A percentile compares a stretch with the other conserved stretches of the same genome.
These are phyloP conservation scores for Timandra comae DNA, from an alignment of 2,888 invertebrate genomes.

Conservation along the genomic window DNA sequence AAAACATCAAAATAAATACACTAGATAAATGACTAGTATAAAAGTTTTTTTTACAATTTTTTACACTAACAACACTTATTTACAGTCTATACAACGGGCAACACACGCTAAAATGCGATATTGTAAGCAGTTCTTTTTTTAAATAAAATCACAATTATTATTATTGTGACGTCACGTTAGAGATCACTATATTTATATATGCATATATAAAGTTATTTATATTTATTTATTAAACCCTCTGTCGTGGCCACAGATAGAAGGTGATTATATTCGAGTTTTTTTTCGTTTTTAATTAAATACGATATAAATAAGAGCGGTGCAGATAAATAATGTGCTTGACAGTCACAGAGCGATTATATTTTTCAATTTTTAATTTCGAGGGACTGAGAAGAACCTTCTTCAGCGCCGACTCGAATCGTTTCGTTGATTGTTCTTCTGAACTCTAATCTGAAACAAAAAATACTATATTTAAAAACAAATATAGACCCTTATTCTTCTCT, in stretches of 20 bases:
- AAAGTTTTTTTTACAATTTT: constrained; percentile 57
- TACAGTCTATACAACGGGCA: constrained; percentile 45
- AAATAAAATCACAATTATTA: constrained; percentile 55
- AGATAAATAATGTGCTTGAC: constrained; percentile 55
- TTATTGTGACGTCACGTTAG: constrained; percentile 73
- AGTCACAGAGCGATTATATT: constrained; percentile 64
- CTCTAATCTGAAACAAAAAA: constrained; percentile 66
- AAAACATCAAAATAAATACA: constrained; percentile 57
- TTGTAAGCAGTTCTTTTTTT: constrained; percentile 48
- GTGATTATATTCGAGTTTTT: constrained; percentile 50
- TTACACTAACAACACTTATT: constrained; percentile 49
- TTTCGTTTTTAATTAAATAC: constrained; percentile 49
- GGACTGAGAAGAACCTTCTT: constrained; percentile 40
- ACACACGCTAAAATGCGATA: constrained; percentile 60
- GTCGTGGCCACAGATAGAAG: constrained; percentile 72
- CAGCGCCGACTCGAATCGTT: constrained; percentile 68
- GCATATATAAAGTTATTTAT: constrained; percentile 63
- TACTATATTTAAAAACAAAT: too few species aligned
- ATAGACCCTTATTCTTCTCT: too few species aligned
- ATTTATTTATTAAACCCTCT: constrained; percentile 38
- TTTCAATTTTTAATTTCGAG: constrained; percentile 51
- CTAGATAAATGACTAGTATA: constrained; percentile 75
- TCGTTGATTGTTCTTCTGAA: constrained; percentile 55
- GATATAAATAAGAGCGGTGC: constrained; percentile 67
- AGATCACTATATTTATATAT: constrained; percentile 73